Base-by-base conservation (phyloP, 2,113 vertebrate species). In the Casuarius casuarius region DNA sequence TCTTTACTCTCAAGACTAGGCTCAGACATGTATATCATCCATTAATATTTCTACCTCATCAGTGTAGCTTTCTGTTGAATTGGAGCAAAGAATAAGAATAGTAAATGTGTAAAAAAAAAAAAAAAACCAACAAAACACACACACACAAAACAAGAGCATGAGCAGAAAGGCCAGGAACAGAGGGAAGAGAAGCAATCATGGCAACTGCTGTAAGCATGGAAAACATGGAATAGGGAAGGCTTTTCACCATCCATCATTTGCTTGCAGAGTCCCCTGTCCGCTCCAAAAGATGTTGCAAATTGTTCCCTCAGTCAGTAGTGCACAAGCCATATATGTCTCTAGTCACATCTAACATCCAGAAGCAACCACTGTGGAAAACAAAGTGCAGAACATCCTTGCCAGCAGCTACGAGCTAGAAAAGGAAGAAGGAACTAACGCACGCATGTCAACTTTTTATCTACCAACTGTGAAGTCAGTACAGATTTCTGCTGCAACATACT, bases 161-260 rank as follows among this genome's bases (percentile, higher is more conserved):
- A 79, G 58, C 18, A 49, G 44, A 28, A 70, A 48, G 42, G 46
- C 44, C 33, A 29, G 20, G 40, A 31, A 61, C 5, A n/a, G 48
- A 81, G 22, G 52, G 33, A 42, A 0, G 48, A 33, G 9, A 42
- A 54, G 44, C 4, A n/a, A 54, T 38, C 77, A 7, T 0, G 7
- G 77, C 29, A 65, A 25, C 46, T 28, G 44, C 56, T 15, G 2
- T 0, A 10, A 70, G 78, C 65, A 6, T 40, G 28, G 66, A 21
- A 48, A 80, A 90, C 0, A 35, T 2, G 5, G 5, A 4, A 15
- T 22, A 1, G 0, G 2, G 7, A 10, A 5, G 16, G 42, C 65
- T 3, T 6, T 33, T 28, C 78, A 59, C 3, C 80, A 26, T 16
- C 62, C 62, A 26, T 29, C 77, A 4, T 61, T 35, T 20, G n/a